These are phyloP conservation scores for Morone saxatilis DNA, from an alignment of 2,113 vertebrate species.

Conservation along the genomic window DNA sequence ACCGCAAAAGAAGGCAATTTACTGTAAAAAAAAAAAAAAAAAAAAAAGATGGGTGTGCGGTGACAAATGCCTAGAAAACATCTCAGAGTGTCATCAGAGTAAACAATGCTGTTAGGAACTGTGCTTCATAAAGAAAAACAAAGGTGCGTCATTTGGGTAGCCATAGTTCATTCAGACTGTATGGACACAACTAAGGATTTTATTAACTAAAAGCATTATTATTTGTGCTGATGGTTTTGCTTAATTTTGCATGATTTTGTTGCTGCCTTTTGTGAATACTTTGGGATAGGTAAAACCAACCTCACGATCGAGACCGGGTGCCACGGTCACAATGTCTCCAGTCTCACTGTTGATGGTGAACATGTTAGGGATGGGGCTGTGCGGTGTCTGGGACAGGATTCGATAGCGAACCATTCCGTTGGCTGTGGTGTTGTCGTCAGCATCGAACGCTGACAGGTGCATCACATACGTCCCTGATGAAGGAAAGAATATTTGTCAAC, in stretches of 20 bases:
- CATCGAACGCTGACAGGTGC: conserved; percentile 94
- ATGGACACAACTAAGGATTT: not conserved
- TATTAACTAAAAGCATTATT: not conserved
- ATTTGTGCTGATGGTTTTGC: not conserved
- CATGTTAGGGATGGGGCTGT: conserved; percentile 96
- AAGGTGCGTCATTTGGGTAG: not conserved
- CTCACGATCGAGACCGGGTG: conserved; percentile 95
- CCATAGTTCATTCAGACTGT: conserved; percentile 12
- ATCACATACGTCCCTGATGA: conserved; percentile 93
- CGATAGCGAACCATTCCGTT: conserved; percentile 97
- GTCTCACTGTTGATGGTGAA: conserved; percentile 98
- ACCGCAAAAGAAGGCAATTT: conserved; percentile 66
- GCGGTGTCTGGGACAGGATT: conserved; percentile 93
- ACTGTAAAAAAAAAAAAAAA: conserved; percentile 39
- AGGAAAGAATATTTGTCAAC: conserved; percentile 20
- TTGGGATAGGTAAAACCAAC: conserved; percentile 77
- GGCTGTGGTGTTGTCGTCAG: conserved; percentile 93
- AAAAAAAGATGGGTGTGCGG: conserved; percentile 18
- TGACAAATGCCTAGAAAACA: conserved; percentile 48
- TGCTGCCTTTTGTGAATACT: not conserved
- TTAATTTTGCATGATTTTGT: not conserved
- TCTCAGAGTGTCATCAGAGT: conserved; percentile 51
- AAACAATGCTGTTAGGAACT: conserved; percentile 44
- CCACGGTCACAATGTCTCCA: conserved; percentile 94
- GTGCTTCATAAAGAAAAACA: conserved; percentile 19